phyloP scores from a whole-genome alignment of 2,888 invertebrate genomes.

The Pristionchus fissidentatus region DNA sequence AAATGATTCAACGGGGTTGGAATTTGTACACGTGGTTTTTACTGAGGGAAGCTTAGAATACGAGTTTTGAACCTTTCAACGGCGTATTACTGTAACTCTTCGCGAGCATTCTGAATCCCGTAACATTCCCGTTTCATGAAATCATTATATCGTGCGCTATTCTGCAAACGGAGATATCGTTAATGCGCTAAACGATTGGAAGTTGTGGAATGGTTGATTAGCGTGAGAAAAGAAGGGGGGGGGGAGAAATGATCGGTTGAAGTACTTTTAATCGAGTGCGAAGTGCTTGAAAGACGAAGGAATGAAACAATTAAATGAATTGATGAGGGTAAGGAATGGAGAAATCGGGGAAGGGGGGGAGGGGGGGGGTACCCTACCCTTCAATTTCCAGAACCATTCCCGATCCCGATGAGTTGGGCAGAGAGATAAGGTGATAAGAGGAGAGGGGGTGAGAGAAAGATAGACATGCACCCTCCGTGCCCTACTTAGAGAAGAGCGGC shows the following conservation, averaged over 20 bases:
- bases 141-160: neutral
- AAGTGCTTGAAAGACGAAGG: constrained; percentile 4
- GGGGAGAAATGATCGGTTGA: neutral
- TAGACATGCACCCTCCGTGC: constrained; percentile 6
- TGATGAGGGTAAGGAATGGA: constrained; percentile 39
- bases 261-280: constrained; percentile 4
- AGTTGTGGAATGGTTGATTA: neutral
- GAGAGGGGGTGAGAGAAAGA: neutral
- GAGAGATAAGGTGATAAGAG: constrained; percentile 10
- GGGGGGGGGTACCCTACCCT: constrained; percentile 13
- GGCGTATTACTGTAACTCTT: no score
- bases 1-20: constrained; percentile 3
- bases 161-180: no score
- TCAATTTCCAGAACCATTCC: constrained; percentile 10
- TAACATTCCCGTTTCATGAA: neutral
- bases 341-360: neutral
- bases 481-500: constrained; percentile 14
- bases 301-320: constrained; percentile 29
- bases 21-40: neutral
- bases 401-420: constrained; percentile 6
- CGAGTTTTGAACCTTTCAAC: no score
- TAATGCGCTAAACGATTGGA: neutral
- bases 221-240: neutral
- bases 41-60: no score
- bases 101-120: no score